These are phyloP conservation scores for Neuroscelio doddi DNA, from an alignment of 2,888 invertebrate genomes.

Conservation along the genomic window DNA sequence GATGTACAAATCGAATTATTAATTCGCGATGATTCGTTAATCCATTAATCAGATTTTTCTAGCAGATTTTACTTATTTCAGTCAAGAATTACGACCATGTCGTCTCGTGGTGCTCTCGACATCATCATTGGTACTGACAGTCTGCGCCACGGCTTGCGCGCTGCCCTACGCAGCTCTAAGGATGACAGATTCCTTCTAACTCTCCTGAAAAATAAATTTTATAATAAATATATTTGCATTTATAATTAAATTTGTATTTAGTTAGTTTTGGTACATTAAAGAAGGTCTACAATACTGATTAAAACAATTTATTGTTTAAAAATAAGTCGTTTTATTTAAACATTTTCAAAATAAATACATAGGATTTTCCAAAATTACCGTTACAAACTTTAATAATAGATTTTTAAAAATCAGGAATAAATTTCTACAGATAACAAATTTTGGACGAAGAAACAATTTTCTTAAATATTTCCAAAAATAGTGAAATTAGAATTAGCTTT, in stretches of 20 bases:
- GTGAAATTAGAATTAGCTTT: too few relatives aligned
- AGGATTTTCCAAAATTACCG: too few relatives aligned
- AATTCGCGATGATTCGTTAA: slow-evolving; percentile 23
- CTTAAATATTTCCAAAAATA: too few relatives aligned
- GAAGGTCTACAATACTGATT: neutral
- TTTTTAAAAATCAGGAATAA: too few relatives aligned
- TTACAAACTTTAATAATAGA: too few relatives aligned
- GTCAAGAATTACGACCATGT: slow-evolving; percentile 72
- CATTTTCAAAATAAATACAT: neutral
- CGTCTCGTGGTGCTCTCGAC: slow-evolving; percentile 67
- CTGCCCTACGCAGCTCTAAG: slow-evolving; percentile 86
- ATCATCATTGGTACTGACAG: slow-evolving; percentile 67
- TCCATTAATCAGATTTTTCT: slow-evolving; percentile 43
- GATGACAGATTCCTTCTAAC: slow-evolving; percentile 86
- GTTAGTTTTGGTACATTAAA: neutral
- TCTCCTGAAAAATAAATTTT: slow-evolving; percentile 82
- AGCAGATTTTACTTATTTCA: slow-evolving; percentile 59
- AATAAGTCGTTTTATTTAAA: too few relatives aligned
- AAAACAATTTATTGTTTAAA: slow-evolving; percentile 3
- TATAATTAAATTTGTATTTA: neutral
- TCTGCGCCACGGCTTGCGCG: slow-evolving; percentile 88
- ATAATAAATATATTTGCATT: neutral
- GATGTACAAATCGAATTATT: slow-evolving; percentile 42
- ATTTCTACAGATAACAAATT: too few relatives aligned
- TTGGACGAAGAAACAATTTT: too few relatives aligned